Base-by-base conservation (phyloP, 1,140 invertebrate genomes). In the Drosophila persimilis region DNA sequence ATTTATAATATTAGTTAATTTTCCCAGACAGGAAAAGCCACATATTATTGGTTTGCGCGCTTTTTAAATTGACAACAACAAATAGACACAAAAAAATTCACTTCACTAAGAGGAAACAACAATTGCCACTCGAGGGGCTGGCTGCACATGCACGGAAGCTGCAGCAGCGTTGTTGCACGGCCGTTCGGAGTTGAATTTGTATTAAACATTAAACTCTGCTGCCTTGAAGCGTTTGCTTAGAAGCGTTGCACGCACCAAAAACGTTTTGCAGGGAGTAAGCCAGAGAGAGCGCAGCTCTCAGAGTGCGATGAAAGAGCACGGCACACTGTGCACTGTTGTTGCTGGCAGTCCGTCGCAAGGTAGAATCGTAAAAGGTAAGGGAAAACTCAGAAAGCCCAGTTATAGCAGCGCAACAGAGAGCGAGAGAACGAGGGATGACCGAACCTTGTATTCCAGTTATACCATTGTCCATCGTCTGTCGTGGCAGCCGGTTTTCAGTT, bases 401-500 rank as follows among this genome's bases (percentile, higher is more conserved):
- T 74, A 47, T 75, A 65, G 62, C 61, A 69, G 56, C 57, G 11
- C 11, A 13, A 2, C 11, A 13, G 4, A 0, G 3, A 39, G 35
- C 3, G 35, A 11, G 35, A 39, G 35, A 4, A 13, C 0, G 11
- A 39, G 35, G 35, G 35, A 39, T 13, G 35, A 5, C 35, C 35
- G 35, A 5, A 39, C 35, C 35, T 39, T 13, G 11, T 2, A 39
- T 39, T 39, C 35, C 35, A 13, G 11, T 5, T 39, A 39, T 39
- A 39, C 35, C 35, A 39, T 39, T 11, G 35, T 5, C 35, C 35
- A 39, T 13, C 35, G 35, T 39, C 11, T 13, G 31, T 74, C 62
- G 73, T 69, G 73, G 81, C 70, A 85, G 81, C 81, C 81, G 81
- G 81, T 85, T 85, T 85, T 85, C 81, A 73, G 77, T 72, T 73